Base-by-base conservation (phyloP, 2,113 vertebrate species). In the Odontesthes bonariensis region DNA sequence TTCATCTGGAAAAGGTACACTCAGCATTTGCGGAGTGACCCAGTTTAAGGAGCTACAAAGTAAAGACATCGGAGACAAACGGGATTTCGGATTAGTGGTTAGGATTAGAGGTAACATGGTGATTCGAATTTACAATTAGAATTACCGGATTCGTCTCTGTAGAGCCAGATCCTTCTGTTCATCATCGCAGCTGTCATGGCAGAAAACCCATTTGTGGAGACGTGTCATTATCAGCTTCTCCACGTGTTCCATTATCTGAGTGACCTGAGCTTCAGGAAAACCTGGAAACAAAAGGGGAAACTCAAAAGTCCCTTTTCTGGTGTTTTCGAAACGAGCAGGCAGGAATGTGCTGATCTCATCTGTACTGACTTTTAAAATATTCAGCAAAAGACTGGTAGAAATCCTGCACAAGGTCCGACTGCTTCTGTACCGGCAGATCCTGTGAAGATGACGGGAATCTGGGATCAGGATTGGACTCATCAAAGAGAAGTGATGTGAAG, bases 161-260 rank as follows among this genome's bases (percentile, higher is more conserved):
- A 95, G 90, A 38, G 73, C 81, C 52, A 95, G 82, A 68, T 95
- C 95, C 59, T 92, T 95, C 74, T 95, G 94, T 64, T 95, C 94
- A 35, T 95, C 95, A 4, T 94, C 93, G 66, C 93, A 92, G 76
- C 92, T 93, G 84, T 95, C 93, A 20, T 95, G 92, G 76, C 94
- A 95, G 84, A 95, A 95, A 64, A 93, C 94, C 90, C 92, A 95
- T 81, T 94, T 95, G 79, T 95, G 94, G 57, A 95, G 80, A 11
- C 92, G 90, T 0, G 95, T 95, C 95, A 95, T 95, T 57, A 94
- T 89, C 9, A 95, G 81, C 84, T 95, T 95, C 87, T 95, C 95
- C 13, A 95, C 85, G 17, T 95, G 94, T 80, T 93, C 94, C 94
- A 95, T 93, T 83, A 94, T 89, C 57, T 88, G 90, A 57, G 88